phyloP scores from a whole-genome alignment of 2,113 vertebrate species.

The Seriola rivoliana region DNA sequence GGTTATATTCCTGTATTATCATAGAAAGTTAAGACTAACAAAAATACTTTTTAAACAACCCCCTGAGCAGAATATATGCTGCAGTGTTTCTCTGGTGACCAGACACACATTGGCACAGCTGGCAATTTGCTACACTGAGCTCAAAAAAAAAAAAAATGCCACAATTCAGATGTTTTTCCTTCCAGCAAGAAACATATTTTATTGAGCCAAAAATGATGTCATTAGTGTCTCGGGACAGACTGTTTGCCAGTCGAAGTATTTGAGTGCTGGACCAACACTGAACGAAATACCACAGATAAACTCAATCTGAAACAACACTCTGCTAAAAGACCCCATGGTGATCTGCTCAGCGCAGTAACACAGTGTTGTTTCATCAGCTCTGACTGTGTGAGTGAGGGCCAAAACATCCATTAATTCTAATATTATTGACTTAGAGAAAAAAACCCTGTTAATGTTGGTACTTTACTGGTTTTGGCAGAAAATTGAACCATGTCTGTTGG shows the following conservation, averaged over 20 bases:
- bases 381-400: neutral
- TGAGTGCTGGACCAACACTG: slow-evolving; percentile 17
- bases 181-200: slow-evolving; percentile 47
- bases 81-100: slow-evolving; percentile 20
- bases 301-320: slow-evolving; percentile 6
- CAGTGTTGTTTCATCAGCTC: slow-evolving; percentile 3
- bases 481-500: neutral
- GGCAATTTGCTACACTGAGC: slow-evolving; percentile 34
- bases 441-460: neutral
- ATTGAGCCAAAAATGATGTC: slow-evolving; percentile 45
- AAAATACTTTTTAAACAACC: neutral
- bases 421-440: neutral
- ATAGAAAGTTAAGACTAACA: neutral
- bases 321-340: neutral
- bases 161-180: slow-evolving; percentile 64
- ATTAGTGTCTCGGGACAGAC: slow-evolving; percentile 41
- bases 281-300: slow-evolving; percentile 31
- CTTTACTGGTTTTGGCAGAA: neutral
- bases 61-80: slow-evolving; percentile 24
- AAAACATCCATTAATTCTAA: slow-evolving; percentile 11
- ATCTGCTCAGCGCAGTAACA: neutral
- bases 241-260: slow-evolving; percentile 39
- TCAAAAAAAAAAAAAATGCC: slow-evolving; percentile 55
- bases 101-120: slow-evolving; percentile 46
- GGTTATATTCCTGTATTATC: neutral